Conservation (phyloP, 2,797 vertebrate species). For the Numenius phaeopus region DNA sequence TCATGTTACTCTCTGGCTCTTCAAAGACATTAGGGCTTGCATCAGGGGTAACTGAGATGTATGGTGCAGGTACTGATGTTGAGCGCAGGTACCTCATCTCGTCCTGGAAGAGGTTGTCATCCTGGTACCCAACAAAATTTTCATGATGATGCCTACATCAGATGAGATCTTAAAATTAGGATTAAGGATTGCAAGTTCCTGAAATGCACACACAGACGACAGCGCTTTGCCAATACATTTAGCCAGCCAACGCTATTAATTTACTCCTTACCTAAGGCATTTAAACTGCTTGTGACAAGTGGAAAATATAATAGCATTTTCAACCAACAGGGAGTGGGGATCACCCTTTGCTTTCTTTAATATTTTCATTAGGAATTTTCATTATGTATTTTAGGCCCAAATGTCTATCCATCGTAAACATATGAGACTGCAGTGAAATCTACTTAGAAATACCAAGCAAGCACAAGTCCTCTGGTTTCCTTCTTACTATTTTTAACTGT, state of each 20-base stretch:
- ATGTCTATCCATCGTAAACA: not conserved
- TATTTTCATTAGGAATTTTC: not conserved
- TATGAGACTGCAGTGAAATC: not conserved
- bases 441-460: not conserved
- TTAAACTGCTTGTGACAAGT: not conserved
- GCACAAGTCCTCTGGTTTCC: not conserved
- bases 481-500: not conserved
- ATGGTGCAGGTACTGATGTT: conserved; percentile 96
- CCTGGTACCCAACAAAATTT: conserved; percentile 94
- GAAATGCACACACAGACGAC: not conserved
- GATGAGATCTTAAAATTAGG: conserved; percentile 47
- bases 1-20: conserved; percentile 98
- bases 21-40: conserved; percentile 98
- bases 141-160: conserved; percentile 94
- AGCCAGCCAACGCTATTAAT: rapidly evolving
- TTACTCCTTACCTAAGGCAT: not conserved
- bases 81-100: conserved; percentile 98
- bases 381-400: not conserved
- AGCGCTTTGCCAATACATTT: not conserved
- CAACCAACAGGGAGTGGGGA: not conserved
- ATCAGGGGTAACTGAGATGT: conserved; percentile 98
- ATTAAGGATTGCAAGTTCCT: not conserved
- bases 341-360: not conserved
- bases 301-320: not conserved
- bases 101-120: conserved; percentile 98